Percentiles rank a stretch among this genome's conserved stretches.
These are phyloP conservation scores for Epizoanthus scotinus DNA, from an alignment of 92 coral and sea anemone genomes.

Conservation along the genomic window DNA sequence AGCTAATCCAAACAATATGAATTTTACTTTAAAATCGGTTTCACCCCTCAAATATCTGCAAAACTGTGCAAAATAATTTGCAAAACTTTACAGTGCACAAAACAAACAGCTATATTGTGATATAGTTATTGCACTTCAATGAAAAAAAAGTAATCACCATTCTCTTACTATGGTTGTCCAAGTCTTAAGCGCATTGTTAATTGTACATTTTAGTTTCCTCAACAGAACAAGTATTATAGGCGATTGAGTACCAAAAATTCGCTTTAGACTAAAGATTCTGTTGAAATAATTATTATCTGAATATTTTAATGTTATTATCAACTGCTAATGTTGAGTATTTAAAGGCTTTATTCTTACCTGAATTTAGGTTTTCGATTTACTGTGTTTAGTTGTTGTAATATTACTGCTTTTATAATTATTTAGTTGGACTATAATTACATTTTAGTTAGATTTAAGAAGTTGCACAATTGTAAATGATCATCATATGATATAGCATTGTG, in stretches of 20 bases:
- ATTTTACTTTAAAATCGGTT: background rate
- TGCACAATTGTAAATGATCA: background rate
- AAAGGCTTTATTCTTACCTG: background rate
- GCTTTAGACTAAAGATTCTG: no score
- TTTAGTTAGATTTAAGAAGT: background rate
- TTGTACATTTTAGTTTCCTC: no score
- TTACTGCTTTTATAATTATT: background rate
- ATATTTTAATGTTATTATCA: no score
- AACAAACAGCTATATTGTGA: no score
- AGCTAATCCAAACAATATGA: slow-evolving; percentile 16
- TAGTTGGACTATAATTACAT: background rate
- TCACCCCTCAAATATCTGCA: background rate
- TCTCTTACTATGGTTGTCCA: no score
- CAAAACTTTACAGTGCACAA: background rate
- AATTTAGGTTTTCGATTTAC: background rate
- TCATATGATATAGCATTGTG: no score
- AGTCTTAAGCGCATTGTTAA: no score
- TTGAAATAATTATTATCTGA: no score
- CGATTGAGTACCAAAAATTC: no score
- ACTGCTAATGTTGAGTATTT: no score
- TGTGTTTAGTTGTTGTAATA: background rate
- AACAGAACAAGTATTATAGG: no score
- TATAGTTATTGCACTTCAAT: background rate
- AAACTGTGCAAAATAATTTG: background rate
- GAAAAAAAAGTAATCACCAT: background rate